Evolutionary conservation across 1,140 invertebrate genomes (phyloP), one percentile per base, ranked within the genome.

Genomic region (Pararge aegeria): DNA sequence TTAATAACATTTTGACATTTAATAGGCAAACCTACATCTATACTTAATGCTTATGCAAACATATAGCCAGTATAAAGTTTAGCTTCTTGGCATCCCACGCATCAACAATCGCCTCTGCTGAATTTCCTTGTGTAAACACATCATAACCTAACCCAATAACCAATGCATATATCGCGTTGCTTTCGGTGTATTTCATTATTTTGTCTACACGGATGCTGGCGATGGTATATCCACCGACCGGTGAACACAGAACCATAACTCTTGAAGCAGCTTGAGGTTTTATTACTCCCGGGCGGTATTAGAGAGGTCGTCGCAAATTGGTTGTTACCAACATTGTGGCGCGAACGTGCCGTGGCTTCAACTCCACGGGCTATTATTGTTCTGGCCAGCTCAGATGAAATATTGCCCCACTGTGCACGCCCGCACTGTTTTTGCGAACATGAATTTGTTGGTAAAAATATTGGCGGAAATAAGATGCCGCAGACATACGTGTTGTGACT

Each of bases 111-210:
- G 62, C 70, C 79, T 82, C 79, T 77, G 73, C 71, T 73, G 68
- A 73, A 46, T 62, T 67, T 66, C 59, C 66, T 61, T 73, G 57
- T 76, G 73, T 83, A 89, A 89, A 89, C 83, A 86, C 70, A 70
- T 77, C 80, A 75, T 83, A 89, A 89, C 83, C 86, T 87, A 83
- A 87, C 86, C 83, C 82, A 89, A 89, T 86, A 88, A 85, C 78
- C 66, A 66, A 68, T 72, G 75, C 64, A 74, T 78, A 83, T 87
- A 87, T 85, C 82, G 77, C 73, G 74, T 87, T 85, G 82, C 85
- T 85, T 88, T 89, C 83, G 75, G 76, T 64, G 81, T 89, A 87
- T 83, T 88, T 77, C 83, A 76, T 80, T 89, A 89, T 89, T 89
- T 89, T 89, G 86, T 89, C 86, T 89, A 89, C 86, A 83, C 77